A percentile compares a stretch with the other conserved stretches of the same genome.
These are phyloP conservation scores for Nothobranchius kuhntae DNA, from an alignment of 2,113 vertebrate species.

Conservation along the genomic window DNA sequence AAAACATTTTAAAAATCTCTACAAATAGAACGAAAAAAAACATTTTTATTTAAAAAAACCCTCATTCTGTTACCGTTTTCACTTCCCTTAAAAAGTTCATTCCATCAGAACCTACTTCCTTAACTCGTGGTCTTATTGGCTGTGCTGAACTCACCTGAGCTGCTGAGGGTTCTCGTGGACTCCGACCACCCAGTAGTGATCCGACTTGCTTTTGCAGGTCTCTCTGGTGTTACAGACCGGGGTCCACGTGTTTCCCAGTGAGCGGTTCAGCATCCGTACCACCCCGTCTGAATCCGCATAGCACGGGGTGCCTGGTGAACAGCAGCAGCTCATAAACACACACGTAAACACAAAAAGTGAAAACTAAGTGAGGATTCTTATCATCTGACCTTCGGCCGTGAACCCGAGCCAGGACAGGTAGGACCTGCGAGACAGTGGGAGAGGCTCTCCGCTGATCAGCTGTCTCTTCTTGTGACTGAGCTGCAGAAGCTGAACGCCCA, in stretches of 20 bases:
- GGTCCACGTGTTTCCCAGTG: slow-evolving; percentile 87
- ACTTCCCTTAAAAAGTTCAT: too few relatives aligned
- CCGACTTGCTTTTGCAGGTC: slow-evolving; percentile 91
- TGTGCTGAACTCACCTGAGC: slow-evolving; percentile 81
- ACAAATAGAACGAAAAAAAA: too few relatives aligned
- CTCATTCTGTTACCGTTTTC: too few relatives aligned
- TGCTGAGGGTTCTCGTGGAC: slow-evolving; percentile 94
- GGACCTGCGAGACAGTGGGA: slow-evolving; percentile 87
- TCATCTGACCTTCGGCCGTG: slow-evolving; percentile 87
- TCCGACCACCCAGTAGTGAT: slow-evolving; percentile 96
- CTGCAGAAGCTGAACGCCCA: slow-evolving; percentile 90
- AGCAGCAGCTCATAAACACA: background rate
- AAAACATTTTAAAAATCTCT: background rate
- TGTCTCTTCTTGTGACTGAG: slow-evolving; percentile 82
- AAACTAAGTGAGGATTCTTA: background rate
- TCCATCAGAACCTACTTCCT: too few relatives aligned
- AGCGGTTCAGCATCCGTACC: slow-evolving; percentile 90
- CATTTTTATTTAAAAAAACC: too few relatives aligned
- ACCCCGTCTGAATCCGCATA: slow-evolving; percentile 89
- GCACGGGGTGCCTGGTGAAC: slow-evolving; percentile 85
- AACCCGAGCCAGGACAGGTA: slow-evolving; percentile 91
- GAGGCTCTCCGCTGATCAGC: slow-evolving; percentile 84
- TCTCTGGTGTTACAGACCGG: slow-evolving; percentile 90
- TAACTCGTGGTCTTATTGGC: too few relatives aligned
- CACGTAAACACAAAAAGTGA: background rate